Percentiles rank a stretch among this genome's conserved stretches.
Evolutionary conservation across 2,113 vertebrate species (phyloP).

Genomic region (Rattus rattus): DNA sequence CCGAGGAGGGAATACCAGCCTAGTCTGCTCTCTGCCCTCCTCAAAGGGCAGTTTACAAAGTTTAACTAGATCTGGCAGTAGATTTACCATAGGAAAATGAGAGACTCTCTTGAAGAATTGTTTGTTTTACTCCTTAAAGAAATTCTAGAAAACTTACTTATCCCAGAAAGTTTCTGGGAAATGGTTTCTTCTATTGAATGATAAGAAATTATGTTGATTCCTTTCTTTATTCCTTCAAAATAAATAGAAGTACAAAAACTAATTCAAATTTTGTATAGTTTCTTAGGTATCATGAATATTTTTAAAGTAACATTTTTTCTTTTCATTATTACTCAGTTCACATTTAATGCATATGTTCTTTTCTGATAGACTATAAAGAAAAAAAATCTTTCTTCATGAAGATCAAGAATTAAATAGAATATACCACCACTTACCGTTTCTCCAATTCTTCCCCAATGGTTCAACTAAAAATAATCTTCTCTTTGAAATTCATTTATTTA

Average conservation of each 20-base stretch:
- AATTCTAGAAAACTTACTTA: neutral
- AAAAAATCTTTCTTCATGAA: neutral
- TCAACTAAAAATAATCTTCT: neutral
- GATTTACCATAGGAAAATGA: neutral
- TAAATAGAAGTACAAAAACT: constrained; percentile 11
- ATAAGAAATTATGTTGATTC: neutral
- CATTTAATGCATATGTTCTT: neutral
- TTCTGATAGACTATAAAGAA: neutral
- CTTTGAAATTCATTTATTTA: neutral
- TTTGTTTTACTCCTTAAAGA: neutral
- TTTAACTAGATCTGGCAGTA: neutral
- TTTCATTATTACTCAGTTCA: neutral
- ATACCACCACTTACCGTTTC: neutral
- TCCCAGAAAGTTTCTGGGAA: neutral
- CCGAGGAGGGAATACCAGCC: neutral
- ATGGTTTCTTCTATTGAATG: neutral
- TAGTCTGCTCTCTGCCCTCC: neutral
- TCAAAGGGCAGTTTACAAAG: constrained; percentile 30
- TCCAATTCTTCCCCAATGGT: neutral
- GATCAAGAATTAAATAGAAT: neutral
- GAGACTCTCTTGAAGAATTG: neutral
- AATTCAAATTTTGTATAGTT: neutral
- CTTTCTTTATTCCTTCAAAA: constrained; percentile 58
- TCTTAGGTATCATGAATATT: neutral
- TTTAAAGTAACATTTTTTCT: neutral